A percentile compares a stretch with the other conserved stretches of the same genome.
These are phyloP conservation scores for Ceuthmochares aereus DNA, from an alignment of 2,113 vertebrate species.

Conservation along the genomic window DNA sequence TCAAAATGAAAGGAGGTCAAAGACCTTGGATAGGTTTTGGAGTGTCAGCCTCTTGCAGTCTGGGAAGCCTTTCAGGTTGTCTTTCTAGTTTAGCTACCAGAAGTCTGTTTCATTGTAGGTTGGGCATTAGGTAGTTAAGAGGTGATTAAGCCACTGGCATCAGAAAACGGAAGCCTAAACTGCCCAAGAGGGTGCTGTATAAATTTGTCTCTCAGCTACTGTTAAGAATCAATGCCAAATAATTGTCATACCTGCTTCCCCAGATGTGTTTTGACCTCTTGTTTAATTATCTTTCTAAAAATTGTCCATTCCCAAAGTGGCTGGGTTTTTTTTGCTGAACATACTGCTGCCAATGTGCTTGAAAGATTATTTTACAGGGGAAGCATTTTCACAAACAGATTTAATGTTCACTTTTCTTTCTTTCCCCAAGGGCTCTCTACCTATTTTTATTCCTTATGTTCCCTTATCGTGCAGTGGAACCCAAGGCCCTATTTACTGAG, in stretches of 20 bases:
- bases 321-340: not conserved
- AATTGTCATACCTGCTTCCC: not conserved
- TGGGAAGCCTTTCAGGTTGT: not conserved
- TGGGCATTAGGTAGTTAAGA: not conserved
- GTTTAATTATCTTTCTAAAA: slow-evolving; percentile 32
- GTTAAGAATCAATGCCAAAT: not conserved
- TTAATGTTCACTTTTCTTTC: slow-evolving; percentile 6
- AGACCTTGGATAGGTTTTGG: not conserved
- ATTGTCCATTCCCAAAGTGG: not conserved
- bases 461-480: not conserved
- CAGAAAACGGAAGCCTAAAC: not conserved
- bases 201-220: not conserved
- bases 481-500: not conserved
- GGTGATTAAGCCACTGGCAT: not conserved
- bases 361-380: slow-evolving; percentile 32
- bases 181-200: not conserved
- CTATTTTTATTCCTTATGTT: slow-evolving; percentile 11
- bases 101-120: not conserved
- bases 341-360: not conserved
- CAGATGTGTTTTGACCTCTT: not conserved
- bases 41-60: not conserved
- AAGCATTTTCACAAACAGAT: slow-evolving; percentile 29
- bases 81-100: not conserved
- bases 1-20: not conserved
- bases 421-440: not conserved